Percentiles rank a stretch among this genome's conserved stretches.
These are phyloP conservation scores for Leptinotarsa texana DNA, from an alignment of 1,140 invertebrate species.

Conservation along the genomic window DNA sequence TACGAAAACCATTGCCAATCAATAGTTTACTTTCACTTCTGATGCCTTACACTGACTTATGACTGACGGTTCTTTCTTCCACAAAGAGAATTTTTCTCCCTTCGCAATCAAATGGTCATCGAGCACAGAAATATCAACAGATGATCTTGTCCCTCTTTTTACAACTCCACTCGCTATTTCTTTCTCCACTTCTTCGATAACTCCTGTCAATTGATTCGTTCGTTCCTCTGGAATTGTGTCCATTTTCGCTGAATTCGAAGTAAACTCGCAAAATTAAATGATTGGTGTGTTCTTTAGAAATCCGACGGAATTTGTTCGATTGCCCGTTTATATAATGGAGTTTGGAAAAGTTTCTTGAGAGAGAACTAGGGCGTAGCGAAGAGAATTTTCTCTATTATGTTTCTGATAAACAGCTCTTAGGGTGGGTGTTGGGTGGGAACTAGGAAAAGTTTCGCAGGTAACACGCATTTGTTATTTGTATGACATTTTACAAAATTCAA, in stretches of 20 bases:
- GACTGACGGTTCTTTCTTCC: too few species aligned
- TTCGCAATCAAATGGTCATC: neutral
- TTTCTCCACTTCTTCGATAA: neutral
- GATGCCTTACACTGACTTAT: too few species aligned
- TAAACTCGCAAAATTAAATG: constrained; percentile 15
- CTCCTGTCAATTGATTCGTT: neutral
- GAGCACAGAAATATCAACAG: neutral
- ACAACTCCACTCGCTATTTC: neutral
- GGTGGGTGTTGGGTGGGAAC: neutral
- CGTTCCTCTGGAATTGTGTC: neutral
- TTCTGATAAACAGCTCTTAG: neutral
- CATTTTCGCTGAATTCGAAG: constrained; percentile 6
- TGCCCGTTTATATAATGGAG: constrained; percentile 13
- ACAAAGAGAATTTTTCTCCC: too few species aligned
- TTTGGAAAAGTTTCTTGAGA: neutral
- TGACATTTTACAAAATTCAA: neutral
- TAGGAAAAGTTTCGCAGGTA: too few species aligned
- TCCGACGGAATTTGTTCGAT: constrained; percentile 9
- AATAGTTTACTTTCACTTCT: too few species aligned
- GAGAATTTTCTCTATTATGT: constrained; percentile 1
- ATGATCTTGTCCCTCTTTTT: neutral
- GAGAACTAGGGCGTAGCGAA: neutral
- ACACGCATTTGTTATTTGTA: too few species aligned
- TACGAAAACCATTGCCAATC: too few species aligned
- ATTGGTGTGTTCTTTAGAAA: constrained; percentile 19